phyloP scores from a whole-genome alignment of 2,113 vertebrate genomes.

The Cebus imitator region DNA sequence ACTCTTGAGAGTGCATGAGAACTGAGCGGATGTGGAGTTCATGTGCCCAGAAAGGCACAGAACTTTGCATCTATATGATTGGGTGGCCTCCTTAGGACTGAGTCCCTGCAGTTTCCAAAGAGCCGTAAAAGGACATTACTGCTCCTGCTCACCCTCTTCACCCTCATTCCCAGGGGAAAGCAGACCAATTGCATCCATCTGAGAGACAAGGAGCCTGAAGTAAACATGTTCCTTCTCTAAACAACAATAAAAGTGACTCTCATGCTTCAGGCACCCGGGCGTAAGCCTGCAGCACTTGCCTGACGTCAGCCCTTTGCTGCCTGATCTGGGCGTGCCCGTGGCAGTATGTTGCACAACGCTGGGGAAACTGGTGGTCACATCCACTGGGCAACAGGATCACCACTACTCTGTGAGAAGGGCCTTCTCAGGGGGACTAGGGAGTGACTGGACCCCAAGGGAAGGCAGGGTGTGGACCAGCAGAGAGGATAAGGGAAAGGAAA shows the following conservation, averaged over 20 bases:
- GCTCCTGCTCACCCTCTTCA: neutral
- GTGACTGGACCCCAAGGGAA: neutral
- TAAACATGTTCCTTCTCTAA: neutral
- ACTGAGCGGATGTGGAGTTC: neutral
- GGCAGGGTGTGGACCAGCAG: neutral
- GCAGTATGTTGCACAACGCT: fast-evolving
- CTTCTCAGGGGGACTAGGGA: neutral
- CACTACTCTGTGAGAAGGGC: neutral
- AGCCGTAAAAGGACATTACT: neutral
- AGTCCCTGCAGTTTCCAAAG: slow-evolving; percentile 18
- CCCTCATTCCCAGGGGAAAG: neutral
- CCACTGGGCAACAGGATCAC: too few relatives aligned
- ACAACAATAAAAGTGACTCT: neutral
- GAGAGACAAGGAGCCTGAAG: neutral
- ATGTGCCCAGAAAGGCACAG: neutral
- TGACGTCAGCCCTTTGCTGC: neutral
- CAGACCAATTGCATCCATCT: neutral
- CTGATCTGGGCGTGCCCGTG: neutral
- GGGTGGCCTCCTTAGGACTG: neutral
- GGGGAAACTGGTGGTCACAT: neutral
- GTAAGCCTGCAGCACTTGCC: neutral
- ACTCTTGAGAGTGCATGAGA: neutral
- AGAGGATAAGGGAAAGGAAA: neutral
- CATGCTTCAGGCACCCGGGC: neutral
- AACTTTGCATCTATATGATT: neutral